Evolutionary conservation across 1,140 invertebrate genomes (phyloP).

Genomic region (Achatina immaculata): DNA sequence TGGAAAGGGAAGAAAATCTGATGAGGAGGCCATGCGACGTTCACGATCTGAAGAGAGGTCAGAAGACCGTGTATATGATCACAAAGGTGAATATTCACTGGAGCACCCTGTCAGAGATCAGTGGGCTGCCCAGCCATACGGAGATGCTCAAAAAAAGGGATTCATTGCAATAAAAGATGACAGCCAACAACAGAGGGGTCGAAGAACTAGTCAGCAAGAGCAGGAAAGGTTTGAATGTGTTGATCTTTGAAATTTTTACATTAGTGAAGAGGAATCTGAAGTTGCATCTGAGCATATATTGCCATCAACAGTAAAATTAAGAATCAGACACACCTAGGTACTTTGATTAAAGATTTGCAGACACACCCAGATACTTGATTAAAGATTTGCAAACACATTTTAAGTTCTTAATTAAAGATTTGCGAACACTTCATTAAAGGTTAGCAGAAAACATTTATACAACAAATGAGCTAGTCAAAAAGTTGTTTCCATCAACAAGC

Average conservation of each 20-base stretch:
- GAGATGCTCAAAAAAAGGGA: conserved; percentile 19
- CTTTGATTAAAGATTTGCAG: too few species aligned
- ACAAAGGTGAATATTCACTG: neutral
- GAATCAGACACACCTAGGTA: too few species aligned
- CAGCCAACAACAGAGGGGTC: conserved; percentile 11
- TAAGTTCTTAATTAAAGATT: too few species aligned
- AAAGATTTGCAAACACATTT: too few species aligned
- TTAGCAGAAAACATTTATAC: too few species aligned
- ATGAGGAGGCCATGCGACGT: conserved; percentile 40
- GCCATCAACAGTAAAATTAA: too few species aligned
- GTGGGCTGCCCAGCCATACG: conserved; percentile 21
- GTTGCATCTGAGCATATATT: neutral
- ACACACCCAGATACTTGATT: too few species aligned
- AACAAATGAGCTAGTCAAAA: too few species aligned
- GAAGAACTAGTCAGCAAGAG: conserved; percentile 24
- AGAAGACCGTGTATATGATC: neutral
- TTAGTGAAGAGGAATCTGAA: neutral
- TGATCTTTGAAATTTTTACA: neutral
- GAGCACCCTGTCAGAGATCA: conserved; percentile 2
- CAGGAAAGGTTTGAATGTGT: conserved; percentile 19
- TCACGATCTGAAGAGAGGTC: conserved; percentile 36
- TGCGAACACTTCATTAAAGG: too few species aligned
- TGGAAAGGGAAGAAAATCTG: conserved; percentile 52
- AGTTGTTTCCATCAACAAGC: too few species aligned
- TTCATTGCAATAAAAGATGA: neutral